These are phyloP conservation scores for Meandrusa payeni DNA, from an alignment of 2,888 invertebrate genomes.

Conservation along the genomic window DNA sequence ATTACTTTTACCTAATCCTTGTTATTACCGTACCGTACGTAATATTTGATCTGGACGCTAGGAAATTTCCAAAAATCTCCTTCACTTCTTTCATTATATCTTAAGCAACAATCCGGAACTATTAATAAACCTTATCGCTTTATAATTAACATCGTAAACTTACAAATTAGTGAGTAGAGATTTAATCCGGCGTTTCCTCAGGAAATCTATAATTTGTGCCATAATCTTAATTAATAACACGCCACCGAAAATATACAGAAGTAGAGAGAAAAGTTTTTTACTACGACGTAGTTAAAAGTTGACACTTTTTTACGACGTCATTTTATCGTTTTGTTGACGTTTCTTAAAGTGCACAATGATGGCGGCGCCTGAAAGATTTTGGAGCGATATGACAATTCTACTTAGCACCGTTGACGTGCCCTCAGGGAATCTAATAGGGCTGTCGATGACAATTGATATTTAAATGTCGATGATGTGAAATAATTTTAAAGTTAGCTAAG, in stretches of 20 bases:
- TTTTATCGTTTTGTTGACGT: constrained; percentile 44
- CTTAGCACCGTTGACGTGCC: constrained; percentile 20
- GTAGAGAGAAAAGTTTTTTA: constrained; percentile 38
- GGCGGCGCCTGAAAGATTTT: constrained; percentile 32
- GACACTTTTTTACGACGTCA: constrained; percentile 62
- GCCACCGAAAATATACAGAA: constrained; percentile 27
- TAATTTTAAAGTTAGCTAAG: too few species aligned
- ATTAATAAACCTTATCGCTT: constrained; percentile 12
- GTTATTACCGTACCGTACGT: too few species aligned
- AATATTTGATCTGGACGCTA: too few species aligned
- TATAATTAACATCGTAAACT: constrained; percentile 29
- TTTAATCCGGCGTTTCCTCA: constrained; percentile 63
- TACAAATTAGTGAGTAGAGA: constrained; percentile 44
- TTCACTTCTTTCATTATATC: too few species aligned
- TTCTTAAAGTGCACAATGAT: constrained; percentile 56
- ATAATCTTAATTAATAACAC: constrained; percentile 68
- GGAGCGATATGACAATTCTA: constrained; percentile 26
- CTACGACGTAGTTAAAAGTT: constrained; percentile 58
- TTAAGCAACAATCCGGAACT: too few species aligned
- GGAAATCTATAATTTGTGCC: constrained; percentile 65
- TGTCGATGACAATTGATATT: too few species aligned
- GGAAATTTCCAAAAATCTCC: too few species aligned
- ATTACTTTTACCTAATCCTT: too few species aligned
- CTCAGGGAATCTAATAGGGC: too few species aligned
- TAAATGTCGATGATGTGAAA: too few species aligned